A percentile compares a stretch with the other conserved stretches of the same genome.
phyloP scores from a whole-genome alignment of 2,888 invertebrate species.

The Drosophila affinis region DNA sequence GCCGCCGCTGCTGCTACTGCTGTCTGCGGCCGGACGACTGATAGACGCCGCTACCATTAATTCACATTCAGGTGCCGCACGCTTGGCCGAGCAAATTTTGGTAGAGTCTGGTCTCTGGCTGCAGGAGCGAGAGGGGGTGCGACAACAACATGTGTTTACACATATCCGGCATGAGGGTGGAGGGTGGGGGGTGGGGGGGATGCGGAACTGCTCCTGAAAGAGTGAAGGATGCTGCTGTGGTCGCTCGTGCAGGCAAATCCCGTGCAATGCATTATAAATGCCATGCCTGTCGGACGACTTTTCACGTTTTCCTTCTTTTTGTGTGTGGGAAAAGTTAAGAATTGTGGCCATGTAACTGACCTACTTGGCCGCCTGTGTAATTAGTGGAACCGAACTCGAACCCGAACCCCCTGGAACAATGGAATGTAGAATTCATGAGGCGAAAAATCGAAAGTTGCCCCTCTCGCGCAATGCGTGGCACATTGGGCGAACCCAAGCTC shows the following conservation, averaged over 20 bases:
- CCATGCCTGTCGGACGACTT: conserved; percentile 25
- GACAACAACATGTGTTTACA: conserved; percentile 69
- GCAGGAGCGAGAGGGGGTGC: conserved; percentile 24
- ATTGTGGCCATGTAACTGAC: conserved; percentile 51
- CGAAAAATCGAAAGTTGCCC: conserved; percentile 72
- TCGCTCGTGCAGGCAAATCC: conserved; percentile 61
- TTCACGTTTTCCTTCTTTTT: conserved; percentile 23
- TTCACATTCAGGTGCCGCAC: conserved; percentile 77
- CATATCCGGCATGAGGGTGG: conserved; percentile 28
- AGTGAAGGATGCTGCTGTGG: conserved; percentile 50
- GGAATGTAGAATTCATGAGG: conserved; percentile 55
- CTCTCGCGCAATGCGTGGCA: conserved; percentile 50
- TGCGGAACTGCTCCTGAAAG: neutral
- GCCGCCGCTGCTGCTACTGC: conserved; percentile 41
- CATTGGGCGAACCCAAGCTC: conserved; percentile 53
- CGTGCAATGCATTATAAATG: conserved; percentile 72
- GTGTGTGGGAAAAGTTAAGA: conserved; percentile 14
- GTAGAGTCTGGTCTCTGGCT: conserved; percentile 20
- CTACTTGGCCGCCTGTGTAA: conserved; percentile 64
- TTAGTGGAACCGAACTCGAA: conserved; percentile 47
- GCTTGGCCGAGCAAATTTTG: conserved; percentile 66
- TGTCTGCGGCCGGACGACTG: conserved; percentile 73
- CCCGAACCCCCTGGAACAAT: conserved; percentile 9
- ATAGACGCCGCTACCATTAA: conserved; percentile 79
- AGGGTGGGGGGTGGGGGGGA: neutral